Base-by-base conservation (phyloP, 1,140 invertebrate genomes). In the Chymomyza costata region DNA sequence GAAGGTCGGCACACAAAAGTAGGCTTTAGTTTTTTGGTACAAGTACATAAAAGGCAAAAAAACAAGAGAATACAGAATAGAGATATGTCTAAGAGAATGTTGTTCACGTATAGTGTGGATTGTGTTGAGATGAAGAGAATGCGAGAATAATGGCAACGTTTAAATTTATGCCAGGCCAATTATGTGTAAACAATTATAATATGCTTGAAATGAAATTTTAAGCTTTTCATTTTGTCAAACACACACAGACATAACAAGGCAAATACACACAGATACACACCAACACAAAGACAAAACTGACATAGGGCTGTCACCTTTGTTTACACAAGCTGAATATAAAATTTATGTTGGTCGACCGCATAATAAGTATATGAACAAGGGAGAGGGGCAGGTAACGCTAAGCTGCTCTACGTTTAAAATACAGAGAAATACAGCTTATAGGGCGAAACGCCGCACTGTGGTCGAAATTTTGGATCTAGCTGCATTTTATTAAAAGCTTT, bases 291-390 rank as follows among this genome's bases (percentile, higher is more conserved):
- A 53, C 51, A 37, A 45, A 65, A 62, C 53, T 74, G 69, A 74
- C 59, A 74, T 73, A 60, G 47, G 67, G 47, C 60, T 57, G 69
- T 74, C 51, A 55, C 60, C 56, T 69, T 65, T 74, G 69, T 74
- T 74, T 68, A 65, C 59, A 50, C 64, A 73, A 73, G 41, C 48
- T 64, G 64, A 73, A 73, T 74, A 61, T 59, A 58, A 64, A 73
- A 73, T 73, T 50, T 58, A 34, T 67, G 57, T 61, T 41, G 10
- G 32, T n/a, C n/a, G n/a, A n/a, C n/a, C n/a, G n/a, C n/a, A n/a
- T n/a, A n/a, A 2, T 50, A 30, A 11, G 31, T n/a, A 14, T 46
- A 17, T 34, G 18, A 3, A 15, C n/a, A 16, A 11, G 6, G 19
- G 11, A 11, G 6, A 15, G 40, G 25, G 14, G 47, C 17, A 31